Conservation (phyloP, 2,888 invertebrate genomes). For the Meganola albula region DNA sequence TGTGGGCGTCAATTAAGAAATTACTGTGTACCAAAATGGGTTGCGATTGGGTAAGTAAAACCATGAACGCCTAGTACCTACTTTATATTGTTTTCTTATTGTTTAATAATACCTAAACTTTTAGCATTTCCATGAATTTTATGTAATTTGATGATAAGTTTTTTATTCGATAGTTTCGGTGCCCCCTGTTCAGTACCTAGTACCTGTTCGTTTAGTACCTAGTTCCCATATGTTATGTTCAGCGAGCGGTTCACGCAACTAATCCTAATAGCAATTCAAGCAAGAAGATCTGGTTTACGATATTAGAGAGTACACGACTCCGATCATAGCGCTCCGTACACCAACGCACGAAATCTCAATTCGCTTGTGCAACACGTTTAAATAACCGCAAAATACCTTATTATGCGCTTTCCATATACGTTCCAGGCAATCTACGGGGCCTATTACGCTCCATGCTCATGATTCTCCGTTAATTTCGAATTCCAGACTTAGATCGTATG, state of each 20-base stretch:
- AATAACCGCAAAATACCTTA: slow-evolving; percentile 77
- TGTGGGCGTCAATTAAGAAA: slow-evolving; percentile 38
- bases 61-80: too few relatives aligned
- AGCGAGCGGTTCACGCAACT: slow-evolving; percentile 58
- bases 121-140: too few relatives aligned
- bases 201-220: too few relatives aligned
- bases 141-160: too few relatives aligned
- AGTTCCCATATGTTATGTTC: too few relatives aligned
- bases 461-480: slow-evolving; percentile 68
- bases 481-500: slow-evolving; percentile 55
- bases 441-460: slow-evolving; percentile 62
- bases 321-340: slow-evolving; percentile 52
- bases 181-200: too few relatives aligned
- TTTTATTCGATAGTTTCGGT: too few relatives aligned
- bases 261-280: slow-evolving; percentile 61
- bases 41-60: too few relatives aligned
- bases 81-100: too few relatives aligned
- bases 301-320: slow-evolving; percentile 49
- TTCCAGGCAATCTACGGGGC: slow-evolving; percentile 63
- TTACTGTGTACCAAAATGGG: too few relatives aligned
- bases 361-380: slow-evolving; percentile 70
- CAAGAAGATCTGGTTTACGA: slow-evolving; percentile 62
- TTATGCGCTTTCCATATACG: slow-evolving; percentile 76
- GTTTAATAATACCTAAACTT: too few relatives aligned
- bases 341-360: slow-evolving; percentile 72